Conservation (phyloP, 2,113 vertebrate genomes). For the Caracal caracal region DNA sequence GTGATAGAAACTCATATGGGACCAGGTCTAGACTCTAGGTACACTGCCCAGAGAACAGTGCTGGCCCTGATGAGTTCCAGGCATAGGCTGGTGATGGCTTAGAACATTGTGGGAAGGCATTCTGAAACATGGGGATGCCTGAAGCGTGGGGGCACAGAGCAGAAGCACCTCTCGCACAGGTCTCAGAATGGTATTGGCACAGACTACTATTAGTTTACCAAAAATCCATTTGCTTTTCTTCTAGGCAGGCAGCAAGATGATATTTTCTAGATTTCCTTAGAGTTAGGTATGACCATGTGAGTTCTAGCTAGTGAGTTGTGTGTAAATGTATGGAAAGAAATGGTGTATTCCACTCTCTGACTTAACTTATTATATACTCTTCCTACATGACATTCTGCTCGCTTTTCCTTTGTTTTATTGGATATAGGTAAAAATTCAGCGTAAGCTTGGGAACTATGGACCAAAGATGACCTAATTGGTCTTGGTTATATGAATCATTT, state of each 20-base stretch:
- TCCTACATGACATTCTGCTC: background rate
- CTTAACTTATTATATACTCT: background rate
- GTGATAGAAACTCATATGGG: background rate
- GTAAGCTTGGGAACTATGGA: background rate
- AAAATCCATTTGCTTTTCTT: background rate
- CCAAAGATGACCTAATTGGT: background rate
- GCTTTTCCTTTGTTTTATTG: background rate
- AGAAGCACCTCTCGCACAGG: background rate
- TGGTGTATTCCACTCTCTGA: background rate
- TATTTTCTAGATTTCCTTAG: background rate
- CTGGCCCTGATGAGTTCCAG: background rate
- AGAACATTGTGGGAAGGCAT: background rate
- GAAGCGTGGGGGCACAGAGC: background rate
- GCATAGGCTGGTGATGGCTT: background rate
- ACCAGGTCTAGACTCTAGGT: background rate
- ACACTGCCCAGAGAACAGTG: background rate
- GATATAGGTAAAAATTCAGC: background rate
- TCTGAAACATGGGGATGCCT: background rate
- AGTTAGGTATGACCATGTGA: background rate
- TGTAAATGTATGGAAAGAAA: background rate
- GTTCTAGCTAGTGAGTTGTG: background rate
- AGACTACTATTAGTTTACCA: background rate
- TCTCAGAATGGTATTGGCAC: background rate
- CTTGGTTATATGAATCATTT: background rate
- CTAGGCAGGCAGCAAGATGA: background rate